phyloP scores from a whole-genome alignment of 2,797 vertebrate genomes.

The Myiotriccus ornatus region DNA sequence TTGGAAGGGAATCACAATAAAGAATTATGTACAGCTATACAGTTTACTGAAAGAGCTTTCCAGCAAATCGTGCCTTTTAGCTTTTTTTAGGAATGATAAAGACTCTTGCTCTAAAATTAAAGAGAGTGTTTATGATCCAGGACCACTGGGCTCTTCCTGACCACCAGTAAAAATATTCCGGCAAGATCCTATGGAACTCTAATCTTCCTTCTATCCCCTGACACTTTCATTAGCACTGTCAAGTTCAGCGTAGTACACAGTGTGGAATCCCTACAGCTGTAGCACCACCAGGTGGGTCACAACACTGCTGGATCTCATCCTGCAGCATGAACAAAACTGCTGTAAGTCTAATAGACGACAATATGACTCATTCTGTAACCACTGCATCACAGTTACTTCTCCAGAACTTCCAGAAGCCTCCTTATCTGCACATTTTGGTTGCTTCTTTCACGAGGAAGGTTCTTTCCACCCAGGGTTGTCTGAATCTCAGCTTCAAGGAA shows the following conservation, averaged over 20 bases:
- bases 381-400: rapidly evolving
- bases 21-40: not conserved
- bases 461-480: not conserved
- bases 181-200: not conserved
- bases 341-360: not conserved
- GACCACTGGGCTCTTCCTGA: not conserved
- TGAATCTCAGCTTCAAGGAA: not conserved
- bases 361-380: not conserved
- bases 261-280: not conserved
- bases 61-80: not conserved
- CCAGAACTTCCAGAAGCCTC: not conserved
- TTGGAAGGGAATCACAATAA: not conserved
- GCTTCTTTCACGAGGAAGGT: not conserved
- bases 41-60: not conserved
- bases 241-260: not conserved
- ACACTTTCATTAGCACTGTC: not conserved
- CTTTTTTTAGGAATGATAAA: not conserved
- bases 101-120: not conserved
- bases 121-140: not conserved
- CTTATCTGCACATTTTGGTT: not conserved
- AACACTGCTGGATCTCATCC: not conserved
- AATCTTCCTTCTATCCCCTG: not conserved
- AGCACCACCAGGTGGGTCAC: not conserved
- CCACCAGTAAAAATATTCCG: not conserved
- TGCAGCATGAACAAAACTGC: not conserved